These are phyloP conservation scores for Hydrophis major DNA, from an alignment of 2,797 vertebrate species.

Conservation along the genomic window DNA sequence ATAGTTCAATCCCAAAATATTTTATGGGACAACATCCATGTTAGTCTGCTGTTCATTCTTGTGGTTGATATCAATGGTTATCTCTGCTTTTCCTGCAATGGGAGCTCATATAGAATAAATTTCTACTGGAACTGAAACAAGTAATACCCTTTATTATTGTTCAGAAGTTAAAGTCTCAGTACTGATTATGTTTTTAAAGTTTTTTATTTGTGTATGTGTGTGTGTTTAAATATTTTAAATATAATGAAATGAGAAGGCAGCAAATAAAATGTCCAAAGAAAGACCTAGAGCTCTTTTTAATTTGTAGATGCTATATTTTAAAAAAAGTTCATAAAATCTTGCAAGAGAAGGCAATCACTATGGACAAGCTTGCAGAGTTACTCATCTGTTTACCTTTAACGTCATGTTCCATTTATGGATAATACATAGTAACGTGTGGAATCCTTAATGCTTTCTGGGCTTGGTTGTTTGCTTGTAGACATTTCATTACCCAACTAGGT, in stretches of 20 bases:
- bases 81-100: not conserved
- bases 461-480: not conserved
- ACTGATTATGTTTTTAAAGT: not conserved
- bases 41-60: not conserved
- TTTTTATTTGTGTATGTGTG: not conserved
- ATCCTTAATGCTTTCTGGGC: not conserved
- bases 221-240: not conserved
- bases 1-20: not conserved
- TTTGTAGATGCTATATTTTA: not conserved
- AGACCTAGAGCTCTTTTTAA: not conserved
- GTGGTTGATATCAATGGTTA: not conserved
- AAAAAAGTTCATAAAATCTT: not conserved
- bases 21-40: not conserved
- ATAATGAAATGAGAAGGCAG: not conserved
- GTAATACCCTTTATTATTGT: not conserved
- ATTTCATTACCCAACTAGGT: not conserved
- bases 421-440: not conserved
- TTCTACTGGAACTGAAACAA: not conserved
- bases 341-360: not conserved
- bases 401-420: not conserved
- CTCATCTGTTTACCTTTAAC: not conserved
- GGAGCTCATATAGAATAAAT: not conserved
- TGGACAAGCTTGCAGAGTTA: not conserved
- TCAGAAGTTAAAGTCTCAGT: not conserved
- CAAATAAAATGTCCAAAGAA: not conserved